Conservation (phyloP, 2,797 vertebrate genomes). For the Myotis pilosus region DNA sequence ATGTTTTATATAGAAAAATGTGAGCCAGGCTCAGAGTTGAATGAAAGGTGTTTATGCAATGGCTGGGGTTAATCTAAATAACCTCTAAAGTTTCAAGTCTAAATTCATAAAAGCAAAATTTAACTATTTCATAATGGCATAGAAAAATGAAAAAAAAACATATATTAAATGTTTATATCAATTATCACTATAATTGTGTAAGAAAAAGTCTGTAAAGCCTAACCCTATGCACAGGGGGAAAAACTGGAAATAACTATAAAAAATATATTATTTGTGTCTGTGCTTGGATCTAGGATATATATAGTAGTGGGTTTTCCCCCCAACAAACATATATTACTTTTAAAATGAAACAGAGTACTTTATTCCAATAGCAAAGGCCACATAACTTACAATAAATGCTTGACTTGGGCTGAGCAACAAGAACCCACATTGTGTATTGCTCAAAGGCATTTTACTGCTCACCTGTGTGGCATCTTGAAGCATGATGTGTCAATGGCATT, state of each 20-base stretch:
- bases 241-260: not conserved
- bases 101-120: conserved; percentile 10
- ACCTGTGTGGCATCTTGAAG: not conserved
- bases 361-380: not conserved
- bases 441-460: not conserved
- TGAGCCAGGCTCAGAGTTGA: not conserved
- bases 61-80: not conserved
- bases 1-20: not conserved
- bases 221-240: not conserved
- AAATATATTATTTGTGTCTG: not conserved
- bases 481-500: not conserved
- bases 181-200: not conserved
- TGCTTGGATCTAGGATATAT: not conserved
- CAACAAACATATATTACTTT: not conserved
- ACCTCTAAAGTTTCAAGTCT: not conserved
- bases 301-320: not conserved
- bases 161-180: not conserved
- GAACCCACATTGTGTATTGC: not conserved
- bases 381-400: not conserved
- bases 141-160: not conserved
- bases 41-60: not conserved
- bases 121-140: not conserved
- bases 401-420: not conserved
- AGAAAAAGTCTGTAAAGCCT: not conserved
- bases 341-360: conserved; percentile 25